A percentile compares a stretch with the other conserved stretches of the same genome.
Conservation (phyloP, 2,797 vertebrate genomes). For the Etheostoma perlongum region DNA sequence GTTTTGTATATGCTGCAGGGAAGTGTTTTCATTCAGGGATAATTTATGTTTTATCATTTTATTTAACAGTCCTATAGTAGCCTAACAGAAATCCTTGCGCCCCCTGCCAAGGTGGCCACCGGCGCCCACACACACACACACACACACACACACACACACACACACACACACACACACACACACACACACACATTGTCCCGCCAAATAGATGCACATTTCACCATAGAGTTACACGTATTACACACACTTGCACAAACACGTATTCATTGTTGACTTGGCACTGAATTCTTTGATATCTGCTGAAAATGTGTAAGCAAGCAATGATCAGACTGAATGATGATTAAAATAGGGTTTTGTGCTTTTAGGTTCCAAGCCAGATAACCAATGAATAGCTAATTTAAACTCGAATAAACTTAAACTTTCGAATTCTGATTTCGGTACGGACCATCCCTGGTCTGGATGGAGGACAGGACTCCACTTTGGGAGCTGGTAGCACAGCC, state of each 20-base stretch:
- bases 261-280: neutral
- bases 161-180: conserved; percentile 18
- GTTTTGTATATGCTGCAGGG: neutral
- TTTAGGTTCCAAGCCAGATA: neutral
- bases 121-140: conserved; percentile 20
- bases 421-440: neutral
- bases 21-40: neutral
- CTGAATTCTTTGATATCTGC: neutral
- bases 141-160: conserved; percentile 12
- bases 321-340: neutral
- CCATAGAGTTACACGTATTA: neutral
- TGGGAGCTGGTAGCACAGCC: conserved; percentile 29
- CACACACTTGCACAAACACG: neutral
- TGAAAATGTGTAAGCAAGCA: fast-evolving
- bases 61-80: conserved; percentile 2
- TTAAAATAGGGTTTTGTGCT: neutral
- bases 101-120: conserved; percentile 36
- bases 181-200: conserved; percentile 18
- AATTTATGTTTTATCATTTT: neutral
- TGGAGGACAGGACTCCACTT: conserved; percentile 18
- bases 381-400: neutral
- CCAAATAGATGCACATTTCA: conserved; percentile 14
- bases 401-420: neutral
- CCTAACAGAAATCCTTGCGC: conserved; percentile 14
- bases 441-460: neutral